These are phyloP conservation scores for Macrosiphum euphorbiae DNA, from an alignment of 2,888 invertebrate species.

Conservation along the genomic window DNA sequence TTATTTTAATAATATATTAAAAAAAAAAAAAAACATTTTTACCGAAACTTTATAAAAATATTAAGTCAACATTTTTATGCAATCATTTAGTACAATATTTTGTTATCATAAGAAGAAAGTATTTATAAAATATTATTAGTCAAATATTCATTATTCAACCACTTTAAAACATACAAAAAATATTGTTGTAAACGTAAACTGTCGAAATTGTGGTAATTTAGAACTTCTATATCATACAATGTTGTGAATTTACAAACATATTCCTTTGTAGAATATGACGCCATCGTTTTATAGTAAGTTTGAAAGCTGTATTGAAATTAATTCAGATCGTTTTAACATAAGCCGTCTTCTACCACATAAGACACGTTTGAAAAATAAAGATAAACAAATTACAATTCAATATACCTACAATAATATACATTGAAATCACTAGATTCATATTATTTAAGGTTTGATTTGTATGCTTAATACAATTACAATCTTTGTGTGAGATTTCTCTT, in stretches of 20 bases:
- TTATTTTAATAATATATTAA: no score
- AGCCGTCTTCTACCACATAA: not conserved
- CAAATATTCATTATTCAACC: no score
- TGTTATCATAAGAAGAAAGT: no score
- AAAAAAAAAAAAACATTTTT: no score
- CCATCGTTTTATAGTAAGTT: not conserved
- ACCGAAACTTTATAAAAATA: no score
- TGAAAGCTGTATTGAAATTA: not conserved
- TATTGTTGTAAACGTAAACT: no score
- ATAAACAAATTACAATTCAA: not conserved
- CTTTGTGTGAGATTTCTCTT: not conserved
- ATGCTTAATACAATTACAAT: not conserved
- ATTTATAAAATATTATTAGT: no score
- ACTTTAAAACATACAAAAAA: no score
- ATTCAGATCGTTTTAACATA: no score
- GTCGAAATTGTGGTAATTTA: not conserved
- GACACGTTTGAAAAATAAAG: not conserved
- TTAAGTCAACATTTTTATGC: no score
- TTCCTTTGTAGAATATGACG: not conserved
- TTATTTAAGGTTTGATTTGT: not conserved
- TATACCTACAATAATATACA: not conserved
- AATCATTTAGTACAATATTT: no score
- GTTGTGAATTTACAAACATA: not conserved
- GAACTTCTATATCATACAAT: not conserved
- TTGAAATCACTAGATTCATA: not conserved